Percentiles rank a stretch among this genome's conserved stretches.
phyloP scores from a whole-genome alignment of 2,888 invertebrate genomes.

The Tyria jacobaeae region DNA sequence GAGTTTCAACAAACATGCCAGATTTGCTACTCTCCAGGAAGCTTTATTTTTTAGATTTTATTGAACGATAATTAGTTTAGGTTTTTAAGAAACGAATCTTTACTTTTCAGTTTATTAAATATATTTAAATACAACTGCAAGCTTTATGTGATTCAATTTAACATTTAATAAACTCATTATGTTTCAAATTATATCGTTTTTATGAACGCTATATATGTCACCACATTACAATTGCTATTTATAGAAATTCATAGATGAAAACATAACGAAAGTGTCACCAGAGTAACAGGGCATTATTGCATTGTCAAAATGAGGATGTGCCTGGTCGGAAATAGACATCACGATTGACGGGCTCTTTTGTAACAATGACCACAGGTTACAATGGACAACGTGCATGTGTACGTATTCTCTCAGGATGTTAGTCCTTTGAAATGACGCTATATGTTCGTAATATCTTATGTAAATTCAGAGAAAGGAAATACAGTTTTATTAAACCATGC shows the following conservation, averaged over 20 bases:
- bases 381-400: not conserved
- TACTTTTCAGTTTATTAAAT: no score
- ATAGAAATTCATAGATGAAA: not conserved
- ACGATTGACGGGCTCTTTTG: constrained; percentile 6
- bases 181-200: not conserved
- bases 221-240: not conserved
- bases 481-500: not conserved
- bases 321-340: not conserved
- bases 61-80: no score
- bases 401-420: constrained; percentile 1
- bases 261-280: not conserved
- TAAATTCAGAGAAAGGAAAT: constrained; percentile 1
- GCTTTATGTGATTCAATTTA: no score
- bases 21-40: no score
- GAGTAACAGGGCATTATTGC: not conserved
- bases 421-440: constrained; percentile 1
- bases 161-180: no score
- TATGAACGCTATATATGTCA: not conserved
- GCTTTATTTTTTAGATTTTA: no score
- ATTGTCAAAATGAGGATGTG: not conserved
- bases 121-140: no score
- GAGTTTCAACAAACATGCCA: no score
- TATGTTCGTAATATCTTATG: not conserved
- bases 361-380: not conserved
- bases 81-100: no score